Base-by-base conservation (phyloP, 92 coral and sea anemone species). In the Epizoanthus illoricatus region DNA sequence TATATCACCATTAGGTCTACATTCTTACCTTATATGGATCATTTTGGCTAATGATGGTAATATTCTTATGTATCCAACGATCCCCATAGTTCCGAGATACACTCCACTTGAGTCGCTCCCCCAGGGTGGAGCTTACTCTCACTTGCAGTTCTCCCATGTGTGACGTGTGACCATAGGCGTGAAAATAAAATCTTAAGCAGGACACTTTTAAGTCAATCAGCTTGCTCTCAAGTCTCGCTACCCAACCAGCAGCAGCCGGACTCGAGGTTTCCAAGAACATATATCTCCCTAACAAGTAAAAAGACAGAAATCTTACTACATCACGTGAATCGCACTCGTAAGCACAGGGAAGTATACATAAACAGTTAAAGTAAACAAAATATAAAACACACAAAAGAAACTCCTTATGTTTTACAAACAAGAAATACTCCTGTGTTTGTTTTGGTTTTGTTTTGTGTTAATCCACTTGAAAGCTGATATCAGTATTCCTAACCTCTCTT, bases 171-270 rank as follows among this genome's bases (percentile, higher is more conserved):
- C 33, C 33, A 28, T 28, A 28, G 33, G 33, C 33, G 33, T 28
- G 33, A 28, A 28, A 28, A 28, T 28, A 28, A 1, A 28, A 28
- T 1, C 33, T 87, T 57, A 96, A 81, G 36, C 99, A 96, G 5
- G 91, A 87, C 41, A 90, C 91, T 7, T 90, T 93, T 49, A 91
- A 65, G n/a, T 90, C 99, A 15, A 96, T 52, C 33, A 85, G 90
- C 54, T 78, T 76, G 88, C 33, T 28, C 33, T 28, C 33, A 28
- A 28, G 33, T 28, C 33, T 28, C 1, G 33, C 33, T 28, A 28
- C 96, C 93, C 94, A 90, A 23, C 90, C 91, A 7, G 71, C 81
- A 20, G 59, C 64, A 17, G 76, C 78, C 5, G 98, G 98, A 7
- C 90, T 92, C 4, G 98, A 95, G 13, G 98, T 75, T 76, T 95